Base-by-base conservation (phyloP, 2,113 vertebrate species). In the Charadrius vociferus region DNA sequence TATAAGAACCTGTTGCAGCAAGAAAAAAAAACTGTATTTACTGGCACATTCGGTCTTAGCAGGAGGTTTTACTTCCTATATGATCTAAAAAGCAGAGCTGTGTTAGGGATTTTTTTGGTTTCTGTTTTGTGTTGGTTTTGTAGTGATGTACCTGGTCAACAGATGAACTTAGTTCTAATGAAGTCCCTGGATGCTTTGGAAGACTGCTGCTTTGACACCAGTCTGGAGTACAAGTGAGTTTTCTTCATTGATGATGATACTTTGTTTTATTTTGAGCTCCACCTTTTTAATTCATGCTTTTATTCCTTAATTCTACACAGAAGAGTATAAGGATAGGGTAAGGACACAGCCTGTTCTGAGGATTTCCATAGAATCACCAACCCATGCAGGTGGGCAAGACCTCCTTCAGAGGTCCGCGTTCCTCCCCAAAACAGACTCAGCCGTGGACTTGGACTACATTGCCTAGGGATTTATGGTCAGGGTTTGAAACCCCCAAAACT, bases 141-240 rank as follows among this genome's bases (percentile, higher is more conserved):
- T 94, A 99, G 99, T 96, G 99, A 99, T 39, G 91, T 99, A 58
- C 98, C 98, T 3, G 97, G 97, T n/a, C 99, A 98, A 68, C 98
- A 99, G 87, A 98, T 99, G 87, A 97, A 97, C 11, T 96, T 99
- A 29, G 74, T 98, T 72, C 95, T 99, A 74, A 97, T 98, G 95
- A 98, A 97, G 41, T 98, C 98, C 27, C 93, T 99, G 71, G 97
- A 99, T 52, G 90, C 93, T 11, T 95, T 99, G 93, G 99, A 99
- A 93, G 88, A 97, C 20, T 99, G 99, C 96, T 99, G 98, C 86
- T 99, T 99, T 95, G 98, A 99, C 94, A 91, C 97, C 22, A 95
- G 95, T 93, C 97, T 99, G 95, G 99, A 99, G 79, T 98, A 99
- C 97, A 99, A 99, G 99, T 99, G 95, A 95, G 99, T 98, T 70